Conservation (phyloP, 1,140 invertebrate genomes). For the Orius insidiosus region DNA sequence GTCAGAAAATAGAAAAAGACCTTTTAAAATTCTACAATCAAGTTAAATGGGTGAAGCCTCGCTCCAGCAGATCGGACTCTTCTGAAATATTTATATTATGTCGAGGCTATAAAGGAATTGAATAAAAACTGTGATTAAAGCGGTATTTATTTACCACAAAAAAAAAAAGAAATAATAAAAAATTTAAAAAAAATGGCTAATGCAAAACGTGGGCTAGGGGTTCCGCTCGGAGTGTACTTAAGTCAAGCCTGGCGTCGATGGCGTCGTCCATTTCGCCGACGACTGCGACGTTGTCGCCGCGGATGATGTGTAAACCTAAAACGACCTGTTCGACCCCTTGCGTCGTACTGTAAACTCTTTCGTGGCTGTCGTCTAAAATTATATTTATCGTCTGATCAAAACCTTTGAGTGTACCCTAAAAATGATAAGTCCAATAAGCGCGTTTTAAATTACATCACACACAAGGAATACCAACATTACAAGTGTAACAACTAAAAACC, state of each 20-base stretch:
- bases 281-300: slow-evolving; percentile 94
- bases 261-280: slow-evolving; percentile 86
- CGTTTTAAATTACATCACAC: no score
- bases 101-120: slow-evolving; percentile 6
- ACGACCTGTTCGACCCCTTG: slow-evolving; percentile 92
- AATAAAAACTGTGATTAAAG: not conserved
- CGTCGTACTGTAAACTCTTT: slow-evolving; percentile 85
- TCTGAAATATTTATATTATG: slow-evolving; percentile 52
- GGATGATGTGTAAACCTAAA: slow-evolving; percentile 88
- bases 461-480: no score
- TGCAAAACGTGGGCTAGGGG: slow-evolving; percentile 74
- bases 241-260: slow-evolving; percentile 67
- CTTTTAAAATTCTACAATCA: slow-evolving; percentile 53
- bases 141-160: no score
- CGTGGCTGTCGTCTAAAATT: slow-evolving; percentile 93
- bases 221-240: slow-evolving; percentile 72
- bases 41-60: slow-evolving; percentile 67
- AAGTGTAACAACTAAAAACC: no score
- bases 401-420: slow-evolving; percentile 67
- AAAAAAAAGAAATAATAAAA: no score
- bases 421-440: no score
- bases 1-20: slow-evolving; percentile 45
- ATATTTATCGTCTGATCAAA: slow-evolving; percentile 98
- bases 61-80: slow-evolving; percentile 70
- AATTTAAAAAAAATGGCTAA: slow-evolving; percentile 25